Percentiles rank a stretch among this genome's conserved stretches.
phyloP scores from a whole-genome alignment of 2,888 invertebrate genomes.

The Dasysyrphus tricinctus region DNA sequence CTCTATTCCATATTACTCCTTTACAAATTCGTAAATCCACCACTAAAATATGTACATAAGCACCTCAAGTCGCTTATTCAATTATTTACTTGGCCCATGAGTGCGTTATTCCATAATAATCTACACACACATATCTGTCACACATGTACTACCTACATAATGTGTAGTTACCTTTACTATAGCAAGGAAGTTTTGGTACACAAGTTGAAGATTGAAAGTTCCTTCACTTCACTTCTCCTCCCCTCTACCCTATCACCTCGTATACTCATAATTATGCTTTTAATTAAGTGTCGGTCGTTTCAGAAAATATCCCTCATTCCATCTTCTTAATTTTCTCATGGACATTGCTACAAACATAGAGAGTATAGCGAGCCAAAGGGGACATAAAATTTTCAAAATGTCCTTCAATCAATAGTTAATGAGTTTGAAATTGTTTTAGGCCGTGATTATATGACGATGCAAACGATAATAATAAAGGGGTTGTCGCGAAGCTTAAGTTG shows the following conservation, averaged over 20 bases:
- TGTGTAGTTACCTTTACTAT: background rate
- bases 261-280: slow-evolving; percentile 53
- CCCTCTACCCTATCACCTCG: background rate
- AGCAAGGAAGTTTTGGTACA: background rate
- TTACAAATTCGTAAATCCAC: background rate
- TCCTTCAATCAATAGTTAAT: slow-evolving; percentile 80
- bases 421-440: slow-evolving; percentile 80
- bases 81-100: slow-evolving; percentile 20
- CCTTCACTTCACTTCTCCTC: background rate
- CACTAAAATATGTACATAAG: slow-evolving; percentile 7
- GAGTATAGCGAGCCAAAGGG: background rate
- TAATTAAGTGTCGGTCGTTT: slow-evolving; percentile 72
- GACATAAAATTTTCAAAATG: slow-evolving; percentile 62
- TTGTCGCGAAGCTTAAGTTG: background rate
- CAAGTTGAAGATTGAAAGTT: background rate
- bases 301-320: slow-evolving; percentile 29
- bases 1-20: background rate
- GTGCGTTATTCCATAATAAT: slow-evolving; percentile 16
- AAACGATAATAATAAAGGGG: background rate
- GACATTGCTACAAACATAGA: background rate
- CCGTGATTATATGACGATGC: slow-evolving; percentile 53
- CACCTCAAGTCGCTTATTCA: slow-evolving; percentile 14
- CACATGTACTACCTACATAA: background rate
- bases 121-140: background rate
- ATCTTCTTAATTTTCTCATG: slow-evolving; percentile 10